Percentiles rank a stretch among this genome's conserved stretches.
Conservation (phyloP, 2,888 invertebrate genomes). For the Sinotaia quadrata region DNA sequence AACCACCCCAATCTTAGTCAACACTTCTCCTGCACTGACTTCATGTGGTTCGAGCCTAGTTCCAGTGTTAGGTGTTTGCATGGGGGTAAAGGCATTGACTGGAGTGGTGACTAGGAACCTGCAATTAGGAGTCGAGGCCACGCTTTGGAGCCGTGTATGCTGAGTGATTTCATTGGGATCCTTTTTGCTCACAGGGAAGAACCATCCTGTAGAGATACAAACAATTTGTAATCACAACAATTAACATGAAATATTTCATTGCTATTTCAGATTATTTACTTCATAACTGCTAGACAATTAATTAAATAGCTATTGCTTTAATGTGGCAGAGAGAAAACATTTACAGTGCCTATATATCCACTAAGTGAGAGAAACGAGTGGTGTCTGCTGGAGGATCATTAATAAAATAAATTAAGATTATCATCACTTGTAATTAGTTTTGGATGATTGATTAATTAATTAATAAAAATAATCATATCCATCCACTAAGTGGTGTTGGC, state of each 20-base stretch:
- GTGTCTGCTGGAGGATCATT: too few species aligned
- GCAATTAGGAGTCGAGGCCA: conserved; percentile 28
- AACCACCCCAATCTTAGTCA: conserved; percentile 35
- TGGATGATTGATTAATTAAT: too few species aligned
- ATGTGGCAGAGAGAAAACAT: too few species aligned
- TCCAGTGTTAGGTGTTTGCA: background rate
- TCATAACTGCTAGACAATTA: too few species aligned
- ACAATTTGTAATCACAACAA: background rate
- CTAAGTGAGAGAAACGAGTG: too few species aligned
- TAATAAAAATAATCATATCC: too few species aligned
- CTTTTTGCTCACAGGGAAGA: conserved; percentile 25
- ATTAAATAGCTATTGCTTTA: too few species aligned
- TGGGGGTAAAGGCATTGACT: conserved; percentile 36
- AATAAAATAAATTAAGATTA: too few species aligned
- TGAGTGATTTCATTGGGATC: conserved; percentile 23
- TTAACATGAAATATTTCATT: background rate
- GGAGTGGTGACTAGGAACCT: conserved; percentile 39
- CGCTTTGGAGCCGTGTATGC: conserved; percentile 37
- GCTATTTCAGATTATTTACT: too few species aligned
- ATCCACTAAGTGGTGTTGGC: too few species aligned
- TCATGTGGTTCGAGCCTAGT: conserved; percentile 33
- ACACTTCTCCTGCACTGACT: conserved; percentile 38
- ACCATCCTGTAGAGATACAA: conserved; percentile 32
- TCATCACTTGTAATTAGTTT: too few species aligned
- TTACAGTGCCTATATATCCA: too few species aligned